Percentiles rank a stretch among this genome's conserved stretches.
These are phyloP conservation scores for Tiphia femorata DNA, from an alignment of 2,888 invertebrate genomes.

Conservation along the genomic window DNA sequence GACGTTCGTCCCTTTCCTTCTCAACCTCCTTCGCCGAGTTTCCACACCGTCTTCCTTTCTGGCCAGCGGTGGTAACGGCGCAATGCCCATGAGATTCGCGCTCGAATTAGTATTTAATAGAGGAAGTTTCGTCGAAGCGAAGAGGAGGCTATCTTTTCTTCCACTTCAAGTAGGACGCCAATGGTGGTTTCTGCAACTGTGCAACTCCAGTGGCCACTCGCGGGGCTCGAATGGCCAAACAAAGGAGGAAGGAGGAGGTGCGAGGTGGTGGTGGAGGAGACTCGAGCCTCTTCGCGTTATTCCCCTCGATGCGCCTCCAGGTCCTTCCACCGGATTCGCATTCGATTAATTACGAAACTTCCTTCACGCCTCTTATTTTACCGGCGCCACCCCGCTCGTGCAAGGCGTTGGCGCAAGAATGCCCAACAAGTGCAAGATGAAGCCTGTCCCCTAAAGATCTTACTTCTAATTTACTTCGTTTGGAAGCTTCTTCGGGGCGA, in stretches of 20 bases:
- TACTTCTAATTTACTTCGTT: too few relatives aligned
- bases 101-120: constrained; percentile 59
- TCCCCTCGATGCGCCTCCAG: not conserved
- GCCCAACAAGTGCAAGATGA: too few relatives aligned
- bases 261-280: too few relatives aligned
- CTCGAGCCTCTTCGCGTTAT: not conserved
- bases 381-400: not conserved
- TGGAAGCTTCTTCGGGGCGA: too few relatives aligned
- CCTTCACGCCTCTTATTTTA: constrained; percentile 1
- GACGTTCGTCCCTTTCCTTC: too few relatives aligned
- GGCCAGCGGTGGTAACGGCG: constrained; percentile 26
- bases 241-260: constrained; percentile 30
- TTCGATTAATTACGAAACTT: constrained; percentile 28
- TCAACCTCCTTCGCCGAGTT: constrained; percentile 15
- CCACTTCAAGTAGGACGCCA: constrained; percentile 18
- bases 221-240: constrained; percentile 22
- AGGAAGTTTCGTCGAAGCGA: constrained; percentile 46
- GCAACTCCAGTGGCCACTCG: not conserved
- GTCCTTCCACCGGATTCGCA: constrained; percentile 17
- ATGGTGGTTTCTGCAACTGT: constrained; percentile 10
- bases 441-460: too few relatives aligned
- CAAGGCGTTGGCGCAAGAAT: too few relatives aligned
- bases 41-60: constrained; percentile 12
- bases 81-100: constrained; percentile 34
- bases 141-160: constrained; percentile 34